phyloP scores from a whole-genome alignment of 2,888 invertebrate species.

The Brenthis daphne region DNA sequence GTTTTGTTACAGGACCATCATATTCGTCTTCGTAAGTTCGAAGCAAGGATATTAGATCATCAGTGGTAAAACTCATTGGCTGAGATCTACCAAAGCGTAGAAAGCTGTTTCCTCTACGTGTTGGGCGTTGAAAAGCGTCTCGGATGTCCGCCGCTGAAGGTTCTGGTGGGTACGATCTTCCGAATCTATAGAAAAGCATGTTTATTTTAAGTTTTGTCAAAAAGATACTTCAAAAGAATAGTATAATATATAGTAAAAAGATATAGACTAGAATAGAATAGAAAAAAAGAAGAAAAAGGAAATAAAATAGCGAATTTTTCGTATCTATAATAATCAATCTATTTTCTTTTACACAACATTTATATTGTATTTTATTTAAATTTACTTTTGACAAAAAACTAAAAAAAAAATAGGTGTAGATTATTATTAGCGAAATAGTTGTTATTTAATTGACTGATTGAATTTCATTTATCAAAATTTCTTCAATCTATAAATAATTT shows the following conservation, averaged over 20 bases:
- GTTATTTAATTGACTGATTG: background rate
- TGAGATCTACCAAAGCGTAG: slow-evolving; percentile 72
- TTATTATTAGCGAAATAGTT: too few species aligned
- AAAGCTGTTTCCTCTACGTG: slow-evolving; percentile 67
- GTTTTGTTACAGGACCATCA: slow-evolving; percentile 56
- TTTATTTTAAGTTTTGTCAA: background rate
- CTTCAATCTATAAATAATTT: background rate
- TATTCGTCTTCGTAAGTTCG: slow-evolving; percentile 68
- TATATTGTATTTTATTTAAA: background rate
- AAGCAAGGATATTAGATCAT: slow-evolving; percentile 66
- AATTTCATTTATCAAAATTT: background rate
- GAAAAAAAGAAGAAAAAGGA: too few species aligned
- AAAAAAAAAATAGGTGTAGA: too few species aligned
- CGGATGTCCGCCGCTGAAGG: slow-evolving; percentile 69
- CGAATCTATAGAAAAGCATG: slow-evolving; percentile 56
- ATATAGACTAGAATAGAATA: too few species aligned
- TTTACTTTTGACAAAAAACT: background rate
- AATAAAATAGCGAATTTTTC: too few species aligned
- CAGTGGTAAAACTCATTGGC: slow-evolving; percentile 61
- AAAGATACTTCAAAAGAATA: too few species aligned
- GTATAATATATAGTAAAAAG: too few species aligned
- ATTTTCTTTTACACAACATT: too few species aligned
- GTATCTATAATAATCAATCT: too few species aligned
- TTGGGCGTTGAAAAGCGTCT: slow-evolving; percentile 60
- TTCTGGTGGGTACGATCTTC: slow-evolving; percentile 70